Base-by-base conservation (phyloP, 2,888 invertebrate species). In the Ophion costatus region DNA sequence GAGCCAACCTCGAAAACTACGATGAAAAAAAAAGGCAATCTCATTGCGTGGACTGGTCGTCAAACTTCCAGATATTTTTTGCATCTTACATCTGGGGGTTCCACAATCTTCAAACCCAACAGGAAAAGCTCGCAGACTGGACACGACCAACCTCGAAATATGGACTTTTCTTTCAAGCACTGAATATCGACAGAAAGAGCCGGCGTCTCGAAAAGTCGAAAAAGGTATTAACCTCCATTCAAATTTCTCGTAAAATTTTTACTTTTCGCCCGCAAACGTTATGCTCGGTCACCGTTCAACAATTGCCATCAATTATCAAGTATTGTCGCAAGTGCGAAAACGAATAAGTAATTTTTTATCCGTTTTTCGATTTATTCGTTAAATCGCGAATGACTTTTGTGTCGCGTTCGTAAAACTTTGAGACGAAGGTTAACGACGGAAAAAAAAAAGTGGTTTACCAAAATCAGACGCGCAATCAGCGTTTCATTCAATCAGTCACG, bases 401-500 rank as follows among this genome's bases (percentile, higher is more conserved):
- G 14, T 29, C 64, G 9, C 10, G 20, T 59, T 56, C 59, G 9
- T 59, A 3, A 11, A 73, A 73, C 57, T 17, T 59, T 22, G 59
- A 73, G 29, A 59, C 57, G 7, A 20, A 59, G 57, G 29, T 71
- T 73, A 61, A 59, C 22, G 20, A 51, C 17, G 74, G 42, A 29
- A 57, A 56, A 42, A 84, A 29, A 57, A 56, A 42, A 84, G 78
- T 70, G n/a, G 56, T n/a, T 59, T 10, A n/a, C 7, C 17, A 51
- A 56, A 80, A 79, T 79, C 59, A 74, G 67, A 61, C 22, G 64
- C 64, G 73, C 79, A 75, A 82, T 79, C 79, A 81, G 83, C 83
- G 83, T 84, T 76, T 59, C 56, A 57, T 71, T 51, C 84, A 81
- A 81, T 84, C 77, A 74, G 64, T n/a, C 42, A 64, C 64, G 51